These are phyloP conservation scores for Cyclopterus lumpus DNA, from an alignment of 2,797 vertebrate genomes.

Conservation along the genomic window DNA sequence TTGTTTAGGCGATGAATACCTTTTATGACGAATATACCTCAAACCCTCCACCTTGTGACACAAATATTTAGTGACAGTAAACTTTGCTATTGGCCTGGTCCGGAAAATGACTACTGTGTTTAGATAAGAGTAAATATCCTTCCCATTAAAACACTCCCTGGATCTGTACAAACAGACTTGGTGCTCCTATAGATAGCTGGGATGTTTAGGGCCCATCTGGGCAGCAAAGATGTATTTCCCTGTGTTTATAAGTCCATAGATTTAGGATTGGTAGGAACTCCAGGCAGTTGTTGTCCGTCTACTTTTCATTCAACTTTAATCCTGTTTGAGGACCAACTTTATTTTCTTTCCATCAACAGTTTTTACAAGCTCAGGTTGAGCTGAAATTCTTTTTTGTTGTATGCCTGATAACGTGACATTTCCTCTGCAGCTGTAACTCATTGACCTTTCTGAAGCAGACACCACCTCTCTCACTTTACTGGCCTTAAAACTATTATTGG, in stretches of 20 bases:
- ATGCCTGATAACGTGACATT: not conserved
- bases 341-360: not conserved
- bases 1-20: constrained; percentile 34
- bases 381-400: constrained; percentile 12
- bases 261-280: constrained; percentile 1
- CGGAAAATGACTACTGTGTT: constrained; percentile 12
- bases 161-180: constrained; percentile 7
- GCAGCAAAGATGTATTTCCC: constrained; percentile 3
- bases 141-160: constrained; percentile 27
- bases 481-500: constrained; percentile 17
- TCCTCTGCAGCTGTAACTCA: constrained; percentile 11
- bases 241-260: not conserved
- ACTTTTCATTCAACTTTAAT: not conserved
- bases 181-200: constrained; percentile 7
- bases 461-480: constrained; percentile 4
- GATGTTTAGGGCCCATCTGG: constrained; percentile 4
- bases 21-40: constrained; percentile 8
- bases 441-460: not conserved
- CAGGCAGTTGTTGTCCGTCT: constrained; percentile 7
- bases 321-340: not conserved
- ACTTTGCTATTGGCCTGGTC: constrained; percentile 30
- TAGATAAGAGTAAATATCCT: constrained; percentile 42
- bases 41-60: constrained; percentile 7
- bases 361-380: constrained; percentile 1
- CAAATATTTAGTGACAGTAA: constrained; percentile 55